Evolutionary conservation across 2,797 vertebrate genomes (phyloP), one percentile per base, ranked within the genome.

Genomic region (Coendou prehensilis): DNA sequence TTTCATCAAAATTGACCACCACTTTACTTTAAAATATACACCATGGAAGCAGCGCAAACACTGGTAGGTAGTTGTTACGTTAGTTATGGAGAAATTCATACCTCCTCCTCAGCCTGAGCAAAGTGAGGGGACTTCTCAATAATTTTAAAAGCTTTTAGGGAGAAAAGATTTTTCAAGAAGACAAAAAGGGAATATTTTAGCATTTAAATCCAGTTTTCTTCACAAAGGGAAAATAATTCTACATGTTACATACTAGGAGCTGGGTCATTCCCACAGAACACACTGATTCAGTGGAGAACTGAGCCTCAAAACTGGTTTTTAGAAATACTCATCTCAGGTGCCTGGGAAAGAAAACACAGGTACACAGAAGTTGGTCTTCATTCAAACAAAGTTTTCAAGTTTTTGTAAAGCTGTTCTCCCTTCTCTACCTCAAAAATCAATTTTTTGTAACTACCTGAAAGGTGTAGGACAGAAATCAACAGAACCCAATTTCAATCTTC

Each of bases 201-300:
- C 79, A 95, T 93, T 96, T 90, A 86, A 86, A 93, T 79, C 41
- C 57, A 63, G 82, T 63, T 91, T 93, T 93, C 73, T 23, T 54
- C 67, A 88, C 76, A 95, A 85, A 93, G 61, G 47, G 75, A 94
- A 97, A 97, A 83, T 56, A 86, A 83, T 75, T 89, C 82, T 54
- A 45, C 79, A 6, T 45, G 59, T 73, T 54, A 37, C 52, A 50
- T 5, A 26, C 75, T 37, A n/a, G 67, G 71, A 91, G 69, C 0
- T 22, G 59, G 89, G 61, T 41, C 4, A 0, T 83, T 91, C 86
- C n/a, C 75, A 79, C 15, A 15, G 41, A 89, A 41, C 45, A 57
- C 33, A 47, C 26, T 75, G 41, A 61, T 41, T 63, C 64, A 4
- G 59, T 47, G 71, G 57, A 61, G 64, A 61, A 33, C 3, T 9